Conservation (phyloP, 2,113 vertebrate genomes). For the Typhlomys cinereus region DNA sequence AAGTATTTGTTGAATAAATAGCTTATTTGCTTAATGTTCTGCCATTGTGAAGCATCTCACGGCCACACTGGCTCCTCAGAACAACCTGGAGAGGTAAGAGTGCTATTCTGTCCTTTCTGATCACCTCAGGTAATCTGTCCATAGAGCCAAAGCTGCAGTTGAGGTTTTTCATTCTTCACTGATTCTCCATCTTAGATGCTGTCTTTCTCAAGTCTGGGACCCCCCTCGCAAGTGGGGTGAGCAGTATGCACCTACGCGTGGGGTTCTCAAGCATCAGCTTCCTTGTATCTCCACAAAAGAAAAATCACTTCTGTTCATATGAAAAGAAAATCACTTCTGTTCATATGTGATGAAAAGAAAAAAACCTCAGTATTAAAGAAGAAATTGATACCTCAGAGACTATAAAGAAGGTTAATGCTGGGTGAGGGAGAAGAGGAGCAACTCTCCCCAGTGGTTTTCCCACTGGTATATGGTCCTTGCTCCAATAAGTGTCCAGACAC, state of each 20-base stretch:
- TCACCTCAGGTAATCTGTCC: background rate
- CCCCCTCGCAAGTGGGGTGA: too few species aligned
- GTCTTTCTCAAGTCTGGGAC: background rate
- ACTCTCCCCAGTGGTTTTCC: too few species aligned
- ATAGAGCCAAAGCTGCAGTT: rapidly evolving
- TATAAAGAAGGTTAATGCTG: too few species aligned
- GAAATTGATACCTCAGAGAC: too few species aligned
- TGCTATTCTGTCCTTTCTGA: background rate
- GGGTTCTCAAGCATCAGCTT: background rate
- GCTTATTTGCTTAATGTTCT: background rate
- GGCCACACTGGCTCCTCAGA: background rate
- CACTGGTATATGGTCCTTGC: too few species aligned
- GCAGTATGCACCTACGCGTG: too few species aligned
- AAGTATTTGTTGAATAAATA: background rate
- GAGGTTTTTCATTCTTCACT: background rate
- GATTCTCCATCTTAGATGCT: background rate
- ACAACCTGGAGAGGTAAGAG: background rate
- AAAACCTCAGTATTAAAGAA: background rate
- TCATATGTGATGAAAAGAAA: background rate
- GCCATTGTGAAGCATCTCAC: background rate
- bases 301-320: background rate
- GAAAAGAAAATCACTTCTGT: too few species aligned
- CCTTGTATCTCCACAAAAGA: background rate
- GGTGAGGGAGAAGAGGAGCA: too few species aligned
- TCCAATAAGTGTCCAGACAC: too few species aligned